Conservation (phyloP, 2,797 vertebrate genomes). For the Serranus cabrilla region DNA sequence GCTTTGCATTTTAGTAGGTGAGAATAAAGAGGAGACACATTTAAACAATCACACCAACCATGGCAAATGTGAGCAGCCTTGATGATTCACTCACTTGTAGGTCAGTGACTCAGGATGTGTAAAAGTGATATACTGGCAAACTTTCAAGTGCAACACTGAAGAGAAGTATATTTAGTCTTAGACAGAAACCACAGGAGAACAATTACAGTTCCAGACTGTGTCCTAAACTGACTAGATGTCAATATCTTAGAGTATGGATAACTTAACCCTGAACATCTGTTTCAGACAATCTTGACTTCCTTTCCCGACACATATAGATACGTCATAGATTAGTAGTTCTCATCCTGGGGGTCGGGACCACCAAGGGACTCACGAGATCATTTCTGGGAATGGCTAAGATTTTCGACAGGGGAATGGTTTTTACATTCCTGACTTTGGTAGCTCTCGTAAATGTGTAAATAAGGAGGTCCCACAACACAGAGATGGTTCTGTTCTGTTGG, state of each 20-base stretch:
- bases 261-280: not conserved
- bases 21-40: slow-evolving; percentile 3
- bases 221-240: not conserved
- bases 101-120: slow-evolving; percentile 25
- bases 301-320: not conserved
- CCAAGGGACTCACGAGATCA: no score
- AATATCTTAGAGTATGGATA: not conserved
- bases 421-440: no score
- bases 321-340: no score
- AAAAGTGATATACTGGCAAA: slow-evolving; percentile 1
- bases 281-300: not conserved
- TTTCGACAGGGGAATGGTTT: no score
- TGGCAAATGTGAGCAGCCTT: not conserved
- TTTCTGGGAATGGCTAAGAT: no score
- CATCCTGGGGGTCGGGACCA: no score
- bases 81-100: slow-evolving; percentile 4
- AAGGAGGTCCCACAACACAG: no score
- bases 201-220: not conserved
- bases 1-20: not conserved
- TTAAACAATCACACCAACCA: not conserved
- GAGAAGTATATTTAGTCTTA: slow-evolving; percentile 4
- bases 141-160: not conserved
- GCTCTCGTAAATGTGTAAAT: no score
- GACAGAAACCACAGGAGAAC: not conserved
- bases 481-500: no score